These are phyloP conservation scores for Columba guinea DNA, from an alignment of 2,797 vertebrate genomes.

Conservation along the genomic window DNA sequence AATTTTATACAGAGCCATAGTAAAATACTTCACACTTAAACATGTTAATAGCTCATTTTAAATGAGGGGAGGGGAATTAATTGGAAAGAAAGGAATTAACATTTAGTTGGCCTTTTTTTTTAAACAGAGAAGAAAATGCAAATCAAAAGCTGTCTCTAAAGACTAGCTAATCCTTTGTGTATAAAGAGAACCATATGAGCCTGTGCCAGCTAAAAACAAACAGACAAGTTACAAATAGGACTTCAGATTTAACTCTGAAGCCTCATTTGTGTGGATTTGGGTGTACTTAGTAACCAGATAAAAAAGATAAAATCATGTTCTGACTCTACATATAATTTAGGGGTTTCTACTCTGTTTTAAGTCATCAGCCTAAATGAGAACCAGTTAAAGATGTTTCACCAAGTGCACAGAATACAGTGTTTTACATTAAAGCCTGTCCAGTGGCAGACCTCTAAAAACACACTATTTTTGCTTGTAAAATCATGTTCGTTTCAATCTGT, in stretches of 20 bases:
- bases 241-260: background rate
- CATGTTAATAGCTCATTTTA: background rate
- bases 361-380: background rate
- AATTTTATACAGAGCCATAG: background rate
- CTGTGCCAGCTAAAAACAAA: background rate
- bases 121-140: background rate
- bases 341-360: background rate
- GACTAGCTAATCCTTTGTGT: background rate
- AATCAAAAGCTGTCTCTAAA: constrained; percentile 5
- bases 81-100: background rate
- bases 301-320: background rate
- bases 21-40: background rate
- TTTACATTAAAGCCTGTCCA: background rate
- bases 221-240: background rate
- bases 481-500: background rate
- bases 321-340: background rate
- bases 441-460: background rate
- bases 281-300: background rate
- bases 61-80: background rate
- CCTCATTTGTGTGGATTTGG: background rate
- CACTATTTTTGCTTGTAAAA: background rate
- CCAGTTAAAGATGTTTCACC: background rate
- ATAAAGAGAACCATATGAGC: background rate
- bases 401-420: background rate
- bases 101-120: background rate